These are phyloP conservation scores for Drosophila kurseongensis DNA, from an alignment of 1,140 invertebrate species.

Conservation along the genomic window DNA sequence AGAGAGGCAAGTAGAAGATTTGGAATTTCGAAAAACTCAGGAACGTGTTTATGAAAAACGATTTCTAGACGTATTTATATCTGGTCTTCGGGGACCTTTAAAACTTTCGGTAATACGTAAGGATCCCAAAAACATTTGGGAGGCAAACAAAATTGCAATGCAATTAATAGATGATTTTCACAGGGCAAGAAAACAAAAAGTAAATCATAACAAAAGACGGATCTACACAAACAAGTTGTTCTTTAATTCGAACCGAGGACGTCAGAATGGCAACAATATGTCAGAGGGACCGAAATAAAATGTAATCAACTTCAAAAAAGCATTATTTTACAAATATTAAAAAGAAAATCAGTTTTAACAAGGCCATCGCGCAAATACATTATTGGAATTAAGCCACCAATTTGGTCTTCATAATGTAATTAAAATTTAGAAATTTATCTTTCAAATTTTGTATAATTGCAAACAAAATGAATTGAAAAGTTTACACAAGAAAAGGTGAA, in stretches of 20 bases:
- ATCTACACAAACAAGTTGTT: not conserved
- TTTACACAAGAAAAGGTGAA: too few relatives aligned
- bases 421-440: not conserved
- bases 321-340: not conserved
- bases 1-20: not conserved
- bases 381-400: slow-evolving; percentile 1
- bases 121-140: not conserved
- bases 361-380: too few relatives aligned
- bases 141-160: not conserved
- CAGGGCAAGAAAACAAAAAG: not conserved
- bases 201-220: not conserved
- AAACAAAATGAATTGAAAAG: too few relatives aligned
- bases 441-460: not conserved
- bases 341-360: not conserved
- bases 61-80: not conserved
- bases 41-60: not conserved
- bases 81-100: not conserved
- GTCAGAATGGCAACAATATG: not conserved
- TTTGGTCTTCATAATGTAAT: not conserved
- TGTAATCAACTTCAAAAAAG: not conserved
- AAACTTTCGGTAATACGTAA: not conserved
- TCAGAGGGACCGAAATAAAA: not conserved
- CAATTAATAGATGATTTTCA: not conserved
- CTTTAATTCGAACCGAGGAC: not conserved
- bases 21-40: not conserved